A percentile compares a stretch with the other conserved stretches of the same genome.
Evolutionary conservation across 2,888 invertebrate species (phyloP).

Genomic region (Morinoia aosen): DNA sequence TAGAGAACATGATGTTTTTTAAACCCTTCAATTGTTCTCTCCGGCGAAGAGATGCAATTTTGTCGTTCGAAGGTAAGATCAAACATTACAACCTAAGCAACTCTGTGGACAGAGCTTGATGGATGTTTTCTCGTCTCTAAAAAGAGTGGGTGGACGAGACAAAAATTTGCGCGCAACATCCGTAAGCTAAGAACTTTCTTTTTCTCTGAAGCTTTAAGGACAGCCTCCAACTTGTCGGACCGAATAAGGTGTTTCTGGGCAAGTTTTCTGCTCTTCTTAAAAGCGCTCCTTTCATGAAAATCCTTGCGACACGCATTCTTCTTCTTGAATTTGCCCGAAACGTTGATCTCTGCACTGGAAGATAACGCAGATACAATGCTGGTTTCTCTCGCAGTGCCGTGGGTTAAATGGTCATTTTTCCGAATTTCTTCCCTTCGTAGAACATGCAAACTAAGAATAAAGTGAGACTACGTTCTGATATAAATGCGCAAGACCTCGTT

Average conservation of each 20-base stretch:
- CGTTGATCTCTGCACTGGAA: neutral
- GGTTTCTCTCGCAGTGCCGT: neutral
- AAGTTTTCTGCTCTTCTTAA: neutral
- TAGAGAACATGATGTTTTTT: neutral
- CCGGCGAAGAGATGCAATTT: neutral
- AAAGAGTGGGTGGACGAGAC: neutral
- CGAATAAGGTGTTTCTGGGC: neutral
- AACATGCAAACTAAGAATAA: neutral
- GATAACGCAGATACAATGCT: neutral
- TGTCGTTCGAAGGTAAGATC: neutral
- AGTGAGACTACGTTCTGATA: neutral
- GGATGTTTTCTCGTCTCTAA: neutral
- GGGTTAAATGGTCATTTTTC: neutral
- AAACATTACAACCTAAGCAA: neutral
- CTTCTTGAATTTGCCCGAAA: neutral
- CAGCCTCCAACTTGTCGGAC: neutral
- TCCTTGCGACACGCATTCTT: neutral
- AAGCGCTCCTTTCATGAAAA: neutral
- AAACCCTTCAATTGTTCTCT: neutral
- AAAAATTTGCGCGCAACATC: neutral
- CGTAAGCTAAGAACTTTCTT: neutral
- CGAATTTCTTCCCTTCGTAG: neutral
- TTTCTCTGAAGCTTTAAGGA: neutral
- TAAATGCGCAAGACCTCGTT: neutral
- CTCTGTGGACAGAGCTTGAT: neutral